Conservation (phyloP, 2,797 vertebrate species). For the Sebastes itinus region DNA sequence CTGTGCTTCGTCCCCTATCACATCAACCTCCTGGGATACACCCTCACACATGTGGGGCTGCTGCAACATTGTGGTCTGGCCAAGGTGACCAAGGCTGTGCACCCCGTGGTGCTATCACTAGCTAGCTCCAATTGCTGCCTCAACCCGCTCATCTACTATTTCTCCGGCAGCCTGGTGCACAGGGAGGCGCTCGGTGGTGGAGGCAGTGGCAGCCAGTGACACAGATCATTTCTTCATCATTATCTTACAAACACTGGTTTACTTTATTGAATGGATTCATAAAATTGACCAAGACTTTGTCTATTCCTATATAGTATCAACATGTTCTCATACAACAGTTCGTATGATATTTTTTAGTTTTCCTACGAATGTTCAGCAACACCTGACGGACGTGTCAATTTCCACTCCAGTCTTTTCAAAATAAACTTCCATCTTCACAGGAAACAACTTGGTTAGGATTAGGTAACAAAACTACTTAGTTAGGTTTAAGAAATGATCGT, state of each 20-base stretch:
- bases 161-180: slow-evolving; percentile 71
- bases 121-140: slow-evolving; percentile 82
- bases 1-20: slow-evolving; percentile 83
- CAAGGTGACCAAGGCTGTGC: slow-evolving; percentile 62
- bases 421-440: no score
- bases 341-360: no score
- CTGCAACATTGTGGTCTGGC: slow-evolving; percentile 71
- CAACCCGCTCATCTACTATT: slow-evolving; percentile 82
- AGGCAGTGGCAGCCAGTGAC: slow-evolving; percentile 57
- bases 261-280: background rate
- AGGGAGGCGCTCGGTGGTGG: slow-evolving; percentile 22
- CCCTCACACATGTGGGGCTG: slow-evolving; percentile 74
- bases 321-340: no score
- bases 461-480: no score
- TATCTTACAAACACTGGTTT: background rate
- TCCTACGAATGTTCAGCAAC: no score
- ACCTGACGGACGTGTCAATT: no score
- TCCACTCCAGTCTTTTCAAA: no score
- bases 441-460: no score
- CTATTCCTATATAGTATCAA: background rate
- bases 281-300: background rate
- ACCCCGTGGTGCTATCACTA: slow-evolving; percentile 75
- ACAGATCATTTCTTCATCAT: background rate
- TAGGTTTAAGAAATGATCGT: no score
- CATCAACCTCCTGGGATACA: slow-evolving; percentile 79